Evolutionary conservation across 2,113 vertebrate genomes (phyloP), one percentile per base, ranked within the genome.

Genomic region (Eolophus roseicapilla): DNA sequence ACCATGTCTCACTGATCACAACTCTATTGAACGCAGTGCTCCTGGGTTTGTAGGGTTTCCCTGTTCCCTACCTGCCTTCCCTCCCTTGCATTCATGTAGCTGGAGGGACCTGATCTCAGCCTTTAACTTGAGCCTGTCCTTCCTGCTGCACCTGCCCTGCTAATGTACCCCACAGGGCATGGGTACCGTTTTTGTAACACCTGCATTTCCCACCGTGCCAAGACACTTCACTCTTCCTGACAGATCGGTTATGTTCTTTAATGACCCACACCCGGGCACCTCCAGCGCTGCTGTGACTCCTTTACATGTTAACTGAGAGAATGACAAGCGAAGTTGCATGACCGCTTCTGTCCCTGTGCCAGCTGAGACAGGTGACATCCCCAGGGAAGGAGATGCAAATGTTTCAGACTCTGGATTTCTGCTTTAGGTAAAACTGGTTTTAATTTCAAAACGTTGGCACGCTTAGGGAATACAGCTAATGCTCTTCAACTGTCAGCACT

Each of bases 141-240:
- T 81, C 10, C 49, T 1, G 0, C 52, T 46, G 21, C 2, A 0
- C 23, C 24, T 37, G 17, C 50, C 44, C n/a, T 70, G 55, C 39
- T 50, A 21, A 5, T 7, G 68, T 5, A 24, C 8, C 27, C 76
- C 24, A 9, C 12, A 8, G 21, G 31, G 17, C 31, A 62, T 2
- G 6, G 1, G 14, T 24, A n/a, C 16, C 1, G 0, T 0, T 2
- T 2, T 46, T 77, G 20, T 37, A 29, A 27, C 2, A 0, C 6
- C 43, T 49, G 9, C 1, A 0, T 39, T 47, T 92, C 53, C 57
- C 47, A 16, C 13, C 55, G 49, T 1, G 2, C 25, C 71, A 50
- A 15, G 21, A 41, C 79, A 73, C 39, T 35, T 63, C 15, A 0
- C 16, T 46, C 5, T 9, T 31, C 49, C 63, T 27, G 39, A 68